phyloP scores from a whole-genome alignment of 1,140 invertebrate species.

The Grapholita molesta region DNA sequence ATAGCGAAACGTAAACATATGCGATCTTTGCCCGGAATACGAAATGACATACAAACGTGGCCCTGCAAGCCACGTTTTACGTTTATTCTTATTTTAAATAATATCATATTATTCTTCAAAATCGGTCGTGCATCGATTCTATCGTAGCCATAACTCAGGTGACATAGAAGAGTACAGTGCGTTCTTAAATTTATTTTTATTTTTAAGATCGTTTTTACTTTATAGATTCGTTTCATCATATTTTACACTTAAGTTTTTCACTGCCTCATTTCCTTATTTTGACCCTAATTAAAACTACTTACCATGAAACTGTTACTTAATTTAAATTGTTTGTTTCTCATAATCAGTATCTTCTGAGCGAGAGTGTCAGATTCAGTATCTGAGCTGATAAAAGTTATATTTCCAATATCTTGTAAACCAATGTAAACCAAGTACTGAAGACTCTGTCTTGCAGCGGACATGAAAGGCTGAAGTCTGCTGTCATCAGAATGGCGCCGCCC shows the following conservation, averaged over 20 bases:
- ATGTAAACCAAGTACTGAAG: neutral
- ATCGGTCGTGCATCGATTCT: neutral
- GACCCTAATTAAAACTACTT: too few relatives aligned
- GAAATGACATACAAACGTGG: conserved; percentile 1
- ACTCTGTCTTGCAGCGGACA: neutral
- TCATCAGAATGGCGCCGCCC: neutral
- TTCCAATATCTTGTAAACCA: too few relatives aligned
- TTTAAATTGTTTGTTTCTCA: too few relatives aligned
- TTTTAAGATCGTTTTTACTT: too few relatives aligned
- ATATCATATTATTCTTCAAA: neutral
- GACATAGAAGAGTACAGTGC: neutral
- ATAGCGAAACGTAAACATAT: conserved; percentile 13
- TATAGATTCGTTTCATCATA: too few relatives aligned
- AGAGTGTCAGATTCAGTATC: too few relatives aligned
- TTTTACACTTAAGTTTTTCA: too few relatives aligned
- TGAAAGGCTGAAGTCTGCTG: neutral
- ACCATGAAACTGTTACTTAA: too few relatives aligned
- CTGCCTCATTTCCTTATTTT: too few relatives aligned
- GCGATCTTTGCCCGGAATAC: conserved; percentile 6
- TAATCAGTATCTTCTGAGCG: too few relatives aligned
- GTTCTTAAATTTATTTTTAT: too few relatives aligned
- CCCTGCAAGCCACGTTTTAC: neutral
- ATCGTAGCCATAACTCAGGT: neutral
- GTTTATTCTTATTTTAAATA: neutral
- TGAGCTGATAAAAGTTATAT: too few relatives aligned